These are phyloP conservation scores for Conistra vaccinii DNA, from an alignment of 2,888 invertebrate species.

Conservation along the genomic window DNA sequence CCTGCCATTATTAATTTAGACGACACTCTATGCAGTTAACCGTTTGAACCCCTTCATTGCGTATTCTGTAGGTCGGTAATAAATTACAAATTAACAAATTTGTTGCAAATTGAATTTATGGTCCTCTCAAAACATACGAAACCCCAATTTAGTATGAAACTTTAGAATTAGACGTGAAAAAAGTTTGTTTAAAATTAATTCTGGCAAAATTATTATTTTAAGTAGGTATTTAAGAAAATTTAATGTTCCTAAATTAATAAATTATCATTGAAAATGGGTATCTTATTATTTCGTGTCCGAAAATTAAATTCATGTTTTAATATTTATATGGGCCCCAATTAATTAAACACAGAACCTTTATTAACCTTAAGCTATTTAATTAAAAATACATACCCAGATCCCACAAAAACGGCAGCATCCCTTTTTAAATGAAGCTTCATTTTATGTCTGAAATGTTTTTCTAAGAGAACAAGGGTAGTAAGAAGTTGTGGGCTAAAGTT, in stretches of 20 bases:
- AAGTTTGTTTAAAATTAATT: constrained; percentile 28
- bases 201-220: constrained; percentile 30
- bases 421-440: not conserved
- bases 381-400: constrained; percentile 27
- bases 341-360: constrained; percentile 26
- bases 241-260: constrained; percentile 16
- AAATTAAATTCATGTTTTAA: constrained; percentile 25
- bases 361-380: constrained; percentile 34
- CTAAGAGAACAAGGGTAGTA: constrained; percentile 12
- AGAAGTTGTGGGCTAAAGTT: constrained; percentile 58
- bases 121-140: constrained; percentile 58
- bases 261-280: not conserved
- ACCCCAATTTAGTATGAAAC: constrained; percentile 36
- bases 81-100: constrained; percentile 65
- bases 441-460: constrained; percentile 27
- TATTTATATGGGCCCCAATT: constrained; percentile 33
- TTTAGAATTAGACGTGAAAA: constrained; percentile 37
- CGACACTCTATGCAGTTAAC: constrained; percentile 47
- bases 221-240: not conserved
- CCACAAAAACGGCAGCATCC: not conserved
- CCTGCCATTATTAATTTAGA: constrained; percentile 56
- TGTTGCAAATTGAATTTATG: constrained; percentile 62
- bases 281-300: constrained; percentile 10
- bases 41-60: constrained; percentile 57
- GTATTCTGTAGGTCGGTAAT: constrained; percentile 58